Evolutionary conservation across 2,888 invertebrate genomes (phyloP), one percentile per base, ranked within the genome.

Genomic region (Osmoderma eremita): DNA sequence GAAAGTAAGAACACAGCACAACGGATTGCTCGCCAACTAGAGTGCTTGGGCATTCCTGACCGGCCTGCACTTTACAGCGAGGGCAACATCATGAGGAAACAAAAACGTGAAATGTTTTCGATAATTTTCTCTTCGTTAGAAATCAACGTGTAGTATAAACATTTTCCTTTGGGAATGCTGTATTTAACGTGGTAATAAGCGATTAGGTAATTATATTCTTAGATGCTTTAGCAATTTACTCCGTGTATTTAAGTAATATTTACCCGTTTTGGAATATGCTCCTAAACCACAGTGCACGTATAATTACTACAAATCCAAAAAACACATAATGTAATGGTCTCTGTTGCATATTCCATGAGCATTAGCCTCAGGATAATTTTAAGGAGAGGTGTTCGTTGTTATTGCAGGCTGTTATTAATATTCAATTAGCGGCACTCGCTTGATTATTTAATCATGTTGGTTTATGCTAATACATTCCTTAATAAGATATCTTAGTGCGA

Each of bases 71-170:
- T 56, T 42, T 41, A 56, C 39, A 22, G n/a, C 17, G 10, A 38
- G 36, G 17, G 36, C 30, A 30, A 12, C 38, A 39, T 53, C 53
- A 39, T 39, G 53, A 53, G 17, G 53, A 53, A 53, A 38, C 38
- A 39, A 53, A 53, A 53, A 53, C 53, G 53, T 53, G 53, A 53
- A 53, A 53, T 53, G 53, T 53, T 53, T 53, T 53, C 53, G 38
- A 53, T 53, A 36, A 53, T 53, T 53, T 39, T 38, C 12, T 12
- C 38, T 36, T 18, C 36, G 38, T 53, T 53, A 53, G 10, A 53
- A 53, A 53, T 53, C 17, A 18, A 17, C 53, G 39, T 51, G 38
- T 38, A 18, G 42, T 42, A 42, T 42, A 3, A n/a, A 42, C 17
- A 17, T 42, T 15, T 42, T 13, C n/a, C 13, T 2, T 5, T 8